A percentile compares a stretch with the other conserved stretches of the same genome.
phyloP scores from a whole-genome alignment of 2,797 vertebrate species.

The Xerus rutilus region DNA sequence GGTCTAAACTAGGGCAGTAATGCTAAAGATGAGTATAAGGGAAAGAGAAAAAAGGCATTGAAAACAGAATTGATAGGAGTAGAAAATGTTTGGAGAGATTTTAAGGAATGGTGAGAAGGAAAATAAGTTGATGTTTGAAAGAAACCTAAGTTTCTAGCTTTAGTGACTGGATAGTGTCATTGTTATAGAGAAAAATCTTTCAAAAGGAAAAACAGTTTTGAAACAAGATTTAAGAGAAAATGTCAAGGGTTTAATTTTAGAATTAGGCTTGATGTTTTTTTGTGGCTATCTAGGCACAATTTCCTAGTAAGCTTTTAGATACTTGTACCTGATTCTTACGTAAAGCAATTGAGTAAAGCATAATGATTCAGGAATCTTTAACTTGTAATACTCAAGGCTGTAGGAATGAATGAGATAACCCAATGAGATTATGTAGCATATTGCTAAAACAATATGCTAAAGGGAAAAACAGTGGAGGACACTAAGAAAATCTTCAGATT shows the following conservation, averaged over 20 bases:
- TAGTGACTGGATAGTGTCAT: not conserved
- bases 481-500: not conserved
- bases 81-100: not conserved
- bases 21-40: not conserved
- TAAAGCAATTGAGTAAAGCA: not conserved
- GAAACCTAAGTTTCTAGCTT: not conserved
- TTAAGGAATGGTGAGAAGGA: not conserved
- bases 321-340: not conserved
- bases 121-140: not conserved
- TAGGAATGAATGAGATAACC: not conserved
- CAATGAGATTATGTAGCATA: not conserved
- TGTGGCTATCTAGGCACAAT: not conserved
- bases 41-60: not conserved
- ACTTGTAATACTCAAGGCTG: not conserved
- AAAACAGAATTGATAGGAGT: not conserved
- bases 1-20: not conserved
- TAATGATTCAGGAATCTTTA: not conserved
- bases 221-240: not conserved
- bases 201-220: slow-evolving; percentile 5
- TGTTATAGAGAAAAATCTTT: not conserved
- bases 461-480: not conserved
- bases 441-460: not conserved
- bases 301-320: not conserved
- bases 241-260: not conserved
- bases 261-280: not conserved